Conservation (phyloP, 1,140 invertebrate genomes). For the Epicauta chinensis region DNA sequence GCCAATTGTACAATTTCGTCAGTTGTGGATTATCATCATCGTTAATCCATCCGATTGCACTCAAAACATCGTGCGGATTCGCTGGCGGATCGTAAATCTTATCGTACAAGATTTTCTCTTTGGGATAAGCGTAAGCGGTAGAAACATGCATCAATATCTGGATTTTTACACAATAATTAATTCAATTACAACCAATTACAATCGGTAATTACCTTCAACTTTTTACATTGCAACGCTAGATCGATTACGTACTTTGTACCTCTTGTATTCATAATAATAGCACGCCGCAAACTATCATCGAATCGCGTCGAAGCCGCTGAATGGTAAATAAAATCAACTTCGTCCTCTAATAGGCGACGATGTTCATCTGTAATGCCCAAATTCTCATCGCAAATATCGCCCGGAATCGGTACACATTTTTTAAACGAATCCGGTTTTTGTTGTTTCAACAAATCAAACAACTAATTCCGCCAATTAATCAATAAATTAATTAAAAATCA, state of each 20-base stretch:
- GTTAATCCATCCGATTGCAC: constrained; percentile 81
- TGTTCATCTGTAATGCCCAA: constrained; percentile 70
- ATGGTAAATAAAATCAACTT: constrained; percentile 81
- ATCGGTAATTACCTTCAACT: constrained; percentile 49
- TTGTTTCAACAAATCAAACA: constrained; percentile 18
- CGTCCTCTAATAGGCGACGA: constrained; percentile 57
- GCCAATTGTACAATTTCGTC: constrained; percentile 37
- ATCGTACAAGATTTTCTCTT: constrained; percentile 51
- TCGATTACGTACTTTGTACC: constrained; percentile 68
- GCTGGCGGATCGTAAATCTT: constrained; percentile 66
- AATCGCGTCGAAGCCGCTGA: constrained; percentile 86
- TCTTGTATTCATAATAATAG: constrained; percentile 67
- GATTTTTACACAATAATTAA: constrained; percentile 10
- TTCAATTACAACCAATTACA: not conserved
- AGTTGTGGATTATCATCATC: constrained; percentile 47
- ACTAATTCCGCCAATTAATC: constrained; percentile 5
- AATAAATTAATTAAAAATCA: no score
- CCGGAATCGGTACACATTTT: constrained; percentile 65
- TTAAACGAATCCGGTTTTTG: constrained; percentile 27
- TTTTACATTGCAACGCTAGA: constrained; percentile 66
- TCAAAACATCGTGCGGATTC: constrained; percentile 83
- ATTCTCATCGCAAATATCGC: constrained; percentile 67
- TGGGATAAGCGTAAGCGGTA: constrained; percentile 63
- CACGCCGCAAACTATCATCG: constrained; percentile 65
- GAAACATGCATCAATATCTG: constrained; percentile 52